A percentile compares a stretch with the other conserved stretches of the same genome.
phyloP scores from a whole-genome alignment of 2,113 vertebrate species.

The Erythrocercus mccallii region DNA sequence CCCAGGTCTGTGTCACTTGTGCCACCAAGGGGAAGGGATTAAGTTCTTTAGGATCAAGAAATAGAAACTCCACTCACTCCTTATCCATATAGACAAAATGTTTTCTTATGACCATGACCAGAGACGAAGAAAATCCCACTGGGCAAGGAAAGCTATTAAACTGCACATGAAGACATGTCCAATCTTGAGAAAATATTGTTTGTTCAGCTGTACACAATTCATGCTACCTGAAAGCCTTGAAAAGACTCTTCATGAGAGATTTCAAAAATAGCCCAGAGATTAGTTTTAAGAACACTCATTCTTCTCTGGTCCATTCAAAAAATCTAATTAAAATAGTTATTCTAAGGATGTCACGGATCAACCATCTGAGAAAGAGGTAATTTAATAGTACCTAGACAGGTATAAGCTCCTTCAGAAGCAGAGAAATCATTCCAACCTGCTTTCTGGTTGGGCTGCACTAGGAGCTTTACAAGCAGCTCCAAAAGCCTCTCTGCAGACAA shows the following conservation, averaged over 20 bases:
- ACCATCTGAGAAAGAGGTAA: conserved; percentile 3
- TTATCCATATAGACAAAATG: background rate
- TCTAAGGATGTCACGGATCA: background rate
- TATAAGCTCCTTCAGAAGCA: conserved; percentile 24
- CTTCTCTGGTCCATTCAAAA: background rate
- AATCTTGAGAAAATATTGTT: conserved; percentile 11
- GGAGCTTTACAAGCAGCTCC: background rate
- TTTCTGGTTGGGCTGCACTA: background rate
- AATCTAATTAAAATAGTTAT: conserved; percentile 45
- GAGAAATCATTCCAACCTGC: background rate
- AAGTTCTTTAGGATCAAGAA: background rate
- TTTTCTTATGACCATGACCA: background rate
- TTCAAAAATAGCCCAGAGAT: conserved; percentile 17
- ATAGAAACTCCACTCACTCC: background rate
- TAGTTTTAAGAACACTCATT: background rate
- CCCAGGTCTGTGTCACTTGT: background rate
- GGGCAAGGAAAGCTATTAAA: background rate
- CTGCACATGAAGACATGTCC: background rate
- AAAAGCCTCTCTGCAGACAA: background rate
- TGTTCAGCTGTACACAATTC: background rate
- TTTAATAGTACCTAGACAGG: conserved; percentile 30
- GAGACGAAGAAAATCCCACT: background rate
- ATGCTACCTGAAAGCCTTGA: background rate
- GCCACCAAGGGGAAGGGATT: background rate
- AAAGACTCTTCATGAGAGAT: background rate